Conservation (phyloP, 2,888 invertebrate species). For the Liodrosophila aerea region DNA sequence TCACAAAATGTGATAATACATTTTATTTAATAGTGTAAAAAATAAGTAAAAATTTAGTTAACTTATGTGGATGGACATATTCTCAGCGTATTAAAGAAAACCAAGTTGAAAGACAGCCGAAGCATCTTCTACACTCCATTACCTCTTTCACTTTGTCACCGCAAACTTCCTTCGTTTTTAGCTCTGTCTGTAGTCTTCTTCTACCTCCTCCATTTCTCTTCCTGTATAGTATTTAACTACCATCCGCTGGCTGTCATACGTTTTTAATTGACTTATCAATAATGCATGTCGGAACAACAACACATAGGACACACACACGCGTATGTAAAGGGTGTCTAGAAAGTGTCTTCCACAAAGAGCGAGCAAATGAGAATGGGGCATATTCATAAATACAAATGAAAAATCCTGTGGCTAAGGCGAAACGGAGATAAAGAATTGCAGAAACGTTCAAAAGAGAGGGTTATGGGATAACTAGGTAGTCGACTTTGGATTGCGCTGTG, state of each 20-base stretch:
- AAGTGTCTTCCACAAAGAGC: neutral
- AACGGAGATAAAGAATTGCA: too few relatives aligned
- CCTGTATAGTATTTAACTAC: slow-evolving; percentile 72
- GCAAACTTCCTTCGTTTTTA: neutral
- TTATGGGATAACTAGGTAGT: slow-evolving; percentile 11
- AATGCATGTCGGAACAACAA: slow-evolving; percentile 66
- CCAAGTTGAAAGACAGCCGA: too few relatives aligned
- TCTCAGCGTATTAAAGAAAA: too few relatives aligned
- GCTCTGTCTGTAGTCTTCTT: neutral
- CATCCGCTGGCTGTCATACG: slow-evolving; percentile 70
- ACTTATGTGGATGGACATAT: too few relatives aligned
- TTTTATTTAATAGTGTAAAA: too few relatives aligned
- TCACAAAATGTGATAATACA: too few relatives aligned
- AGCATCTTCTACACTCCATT: too few relatives aligned
- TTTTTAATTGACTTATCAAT: slow-evolving; percentile 81
- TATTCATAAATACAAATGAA: slow-evolving; percentile 65
- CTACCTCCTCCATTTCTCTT: neutral
- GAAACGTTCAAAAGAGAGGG: neutral
- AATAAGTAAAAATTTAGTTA: too few relatives aligned
- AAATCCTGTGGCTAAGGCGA: slow-evolving; percentile 31
- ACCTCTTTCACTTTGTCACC: too few relatives aligned
- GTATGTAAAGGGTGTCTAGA: neutral
- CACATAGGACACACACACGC: slow-evolving; percentile 16
- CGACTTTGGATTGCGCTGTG: too few relatives aligned
- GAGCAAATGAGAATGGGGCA: slow-evolving; percentile 7